Conservation (phyloP, 2,113 vertebrate species). For the Cyprinodon tularosa region DNA sequence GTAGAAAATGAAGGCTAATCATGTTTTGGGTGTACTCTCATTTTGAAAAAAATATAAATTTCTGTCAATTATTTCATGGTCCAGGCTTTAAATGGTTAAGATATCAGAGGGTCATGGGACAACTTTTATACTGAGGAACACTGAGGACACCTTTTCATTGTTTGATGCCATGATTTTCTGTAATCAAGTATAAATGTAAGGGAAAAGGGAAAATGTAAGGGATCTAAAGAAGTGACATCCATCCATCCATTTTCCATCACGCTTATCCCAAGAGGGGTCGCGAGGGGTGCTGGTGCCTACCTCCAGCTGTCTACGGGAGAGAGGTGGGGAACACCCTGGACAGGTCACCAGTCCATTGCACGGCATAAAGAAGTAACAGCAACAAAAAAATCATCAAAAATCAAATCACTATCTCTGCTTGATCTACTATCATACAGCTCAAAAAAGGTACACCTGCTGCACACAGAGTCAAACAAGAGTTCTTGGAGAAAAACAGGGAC, state of each 20-base stretch:
- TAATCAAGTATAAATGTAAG: constrained; percentile 37
- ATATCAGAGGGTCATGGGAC: background rate
- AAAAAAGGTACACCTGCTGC: constrained; percentile 33
- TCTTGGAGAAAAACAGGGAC: constrained; percentile 54
- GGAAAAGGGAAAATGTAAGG: constrained; percentile 8
- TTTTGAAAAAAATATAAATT: too few species aligned
- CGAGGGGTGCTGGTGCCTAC: too few species aligned
- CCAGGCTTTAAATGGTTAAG: too few species aligned
- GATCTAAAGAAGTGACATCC: background rate
- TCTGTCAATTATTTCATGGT: too few species aligned
- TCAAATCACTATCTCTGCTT: constrained; percentile 34
- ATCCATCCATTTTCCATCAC: too few species aligned
- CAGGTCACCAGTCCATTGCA: too few species aligned
- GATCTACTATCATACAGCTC: constrained; percentile 20
- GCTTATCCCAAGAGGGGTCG: too few species aligned
- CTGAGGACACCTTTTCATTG: constrained; percentile 33
- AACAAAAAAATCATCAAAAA: constrained; percentile 38
- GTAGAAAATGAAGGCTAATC: too few species aligned
- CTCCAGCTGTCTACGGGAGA: too few species aligned
- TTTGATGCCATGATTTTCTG: constrained; percentile 5
- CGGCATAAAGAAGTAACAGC: background rate
- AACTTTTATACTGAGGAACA: background rate
- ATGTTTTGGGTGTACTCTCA: too few species aligned
- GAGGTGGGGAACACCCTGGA: too few species aligned
- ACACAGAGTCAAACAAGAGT: constrained; percentile 48